A percentile compares a stretch with the other conserved stretches of the same genome.
phyloP scores from a whole-genome alignment of 1,140 invertebrate genomes.

The Cephus cinctus region DNA sequence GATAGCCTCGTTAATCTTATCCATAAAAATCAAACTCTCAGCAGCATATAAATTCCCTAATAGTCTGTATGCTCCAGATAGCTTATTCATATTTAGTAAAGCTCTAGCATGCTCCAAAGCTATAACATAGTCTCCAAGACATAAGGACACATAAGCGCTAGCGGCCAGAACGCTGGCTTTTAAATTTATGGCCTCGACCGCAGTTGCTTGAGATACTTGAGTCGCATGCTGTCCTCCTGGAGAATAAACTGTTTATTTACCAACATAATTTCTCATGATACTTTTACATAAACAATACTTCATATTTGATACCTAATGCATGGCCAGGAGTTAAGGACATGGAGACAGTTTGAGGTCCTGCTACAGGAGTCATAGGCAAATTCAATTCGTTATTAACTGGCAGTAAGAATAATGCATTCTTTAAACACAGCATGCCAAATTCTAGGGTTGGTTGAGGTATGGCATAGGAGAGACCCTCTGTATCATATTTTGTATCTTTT shows the following conservation, averaged over 20 bases:
- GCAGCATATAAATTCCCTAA: conserved; percentile 86
- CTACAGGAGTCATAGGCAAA: conserved; percentile 29
- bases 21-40: conserved; percentile 82
- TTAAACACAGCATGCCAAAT: conserved; percentile 84
- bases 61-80: conserved; percentile 70
- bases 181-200: conserved; percentile 48
- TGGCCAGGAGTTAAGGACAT: conserved; percentile 34
- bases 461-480: conserved; percentile 70
- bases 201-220: conserved; percentile 30
- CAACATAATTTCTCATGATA: not conserved
- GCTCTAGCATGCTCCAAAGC: conserved; percentile 76
- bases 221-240: conserved; percentile 32
- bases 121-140: conserved; percentile 80
- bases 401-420: conserved; percentile 76
- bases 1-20: conserved; percentile 81
- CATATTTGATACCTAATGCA: conserved; percentile 22
- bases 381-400: conserved; percentile 40
- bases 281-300: not conserved
- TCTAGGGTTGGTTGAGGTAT: conserved; percentile 86
- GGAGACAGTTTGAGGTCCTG: conserved; percentile 31
- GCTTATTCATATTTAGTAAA: conserved; percentile 64
- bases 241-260: conserved; percentile 7
- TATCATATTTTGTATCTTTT: conserved; percentile 60
- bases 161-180: conserved; percentile 74
- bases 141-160: conserved; percentile 80